phyloP scores from a whole-genome alignment of 2,113 vertebrate species.

The Erinaceus europaeus region DNA sequence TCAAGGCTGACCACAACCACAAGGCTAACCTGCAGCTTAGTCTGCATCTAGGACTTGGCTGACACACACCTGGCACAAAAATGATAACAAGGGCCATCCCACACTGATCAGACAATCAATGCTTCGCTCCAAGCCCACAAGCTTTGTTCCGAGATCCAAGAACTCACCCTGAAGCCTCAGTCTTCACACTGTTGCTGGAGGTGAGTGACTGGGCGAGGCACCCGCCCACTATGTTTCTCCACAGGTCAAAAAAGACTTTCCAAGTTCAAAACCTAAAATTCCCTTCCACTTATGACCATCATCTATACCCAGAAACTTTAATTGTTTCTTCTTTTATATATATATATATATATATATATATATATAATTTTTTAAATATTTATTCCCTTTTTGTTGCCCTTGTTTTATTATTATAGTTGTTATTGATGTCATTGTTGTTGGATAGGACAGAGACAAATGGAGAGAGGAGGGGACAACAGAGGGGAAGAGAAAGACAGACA shows the following conservation, averaged over 20 bases:
- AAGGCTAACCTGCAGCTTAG: background rate
- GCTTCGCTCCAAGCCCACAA: slow-evolving; percentile 18
- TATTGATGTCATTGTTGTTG: too few species aligned
- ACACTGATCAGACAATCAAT: too few species aligned
- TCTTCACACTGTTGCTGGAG: background rate
- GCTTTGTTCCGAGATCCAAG: slow-evolving; percentile 12
- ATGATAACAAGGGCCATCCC: too few species aligned
- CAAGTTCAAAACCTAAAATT: slow-evolving; percentile 10
- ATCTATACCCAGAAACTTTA: background rate
- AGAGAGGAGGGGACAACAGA: too few species aligned
- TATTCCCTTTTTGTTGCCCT: too few species aligned
- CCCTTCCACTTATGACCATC: background rate
- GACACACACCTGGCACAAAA: background rate
- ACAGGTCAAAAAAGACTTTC: background rate
- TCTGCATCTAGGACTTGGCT: background rate
- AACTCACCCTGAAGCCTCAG: background rate
- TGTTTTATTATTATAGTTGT: too few species aligned
- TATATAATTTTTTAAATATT: too few species aligned
- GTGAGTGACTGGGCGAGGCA: background rate
- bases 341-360: too few species aligned
- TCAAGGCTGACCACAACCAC: background rate
- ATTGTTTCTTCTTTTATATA: too few species aligned
- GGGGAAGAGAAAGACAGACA: too few species aligned
- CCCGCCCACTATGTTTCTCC: background rate
- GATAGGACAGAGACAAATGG: too few species aligned